These are phyloP conservation scores for Desoria tigrina DNA, from an alignment of 2,888 invertebrate species.

Conservation along the genomic window DNA sequence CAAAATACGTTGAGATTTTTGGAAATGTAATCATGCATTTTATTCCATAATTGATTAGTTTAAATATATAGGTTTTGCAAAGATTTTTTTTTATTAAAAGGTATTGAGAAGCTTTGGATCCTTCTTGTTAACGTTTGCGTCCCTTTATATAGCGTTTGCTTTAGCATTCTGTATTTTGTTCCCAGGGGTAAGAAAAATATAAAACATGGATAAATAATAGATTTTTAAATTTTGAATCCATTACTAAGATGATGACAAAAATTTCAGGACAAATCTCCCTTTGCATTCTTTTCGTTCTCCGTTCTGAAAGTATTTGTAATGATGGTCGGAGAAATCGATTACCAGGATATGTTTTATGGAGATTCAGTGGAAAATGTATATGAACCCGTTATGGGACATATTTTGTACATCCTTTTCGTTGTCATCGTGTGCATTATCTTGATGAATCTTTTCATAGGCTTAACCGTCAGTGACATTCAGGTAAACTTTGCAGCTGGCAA, in stretches of 20 bases:
- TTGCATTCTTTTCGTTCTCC: conserved; percentile 29
- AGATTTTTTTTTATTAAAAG: conserved; percentile 13
- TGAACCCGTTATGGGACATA: conserved; percentile 32
- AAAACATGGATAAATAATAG: neutral
- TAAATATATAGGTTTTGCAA: neutral
- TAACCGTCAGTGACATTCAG: conserved; percentile 40
- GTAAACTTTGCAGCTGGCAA: conserved; percentile 22
- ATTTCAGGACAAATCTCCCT: conserved; percentile 29
- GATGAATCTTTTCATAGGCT: conserved; percentile 41
- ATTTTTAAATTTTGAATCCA: neutral
- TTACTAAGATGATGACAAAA: neutral
- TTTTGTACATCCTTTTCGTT: conserved; percentile 33
- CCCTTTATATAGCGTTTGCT: conserved; percentile 35
- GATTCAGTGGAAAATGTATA: conserved; percentile 21
- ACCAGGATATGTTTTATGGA: conserved; percentile 38
- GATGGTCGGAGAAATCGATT: conserved; percentile 45
- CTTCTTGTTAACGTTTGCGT: conserved; percentile 35
- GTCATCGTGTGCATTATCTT: conserved; percentile 33
- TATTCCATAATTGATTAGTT: neutral
- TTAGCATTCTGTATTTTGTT: conserved; percentile 35
- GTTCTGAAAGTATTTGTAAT: conserved; percentile 37
- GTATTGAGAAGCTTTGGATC: conserved; percentile 40
- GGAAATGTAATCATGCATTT: conserved; percentile 19
- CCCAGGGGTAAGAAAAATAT: conserved; percentile 30
- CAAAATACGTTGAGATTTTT: conserved; percentile 40